phyloP scores from a whole-genome alignment of 2,888 invertebrate species.

The Apamea epomidion region DNA sequence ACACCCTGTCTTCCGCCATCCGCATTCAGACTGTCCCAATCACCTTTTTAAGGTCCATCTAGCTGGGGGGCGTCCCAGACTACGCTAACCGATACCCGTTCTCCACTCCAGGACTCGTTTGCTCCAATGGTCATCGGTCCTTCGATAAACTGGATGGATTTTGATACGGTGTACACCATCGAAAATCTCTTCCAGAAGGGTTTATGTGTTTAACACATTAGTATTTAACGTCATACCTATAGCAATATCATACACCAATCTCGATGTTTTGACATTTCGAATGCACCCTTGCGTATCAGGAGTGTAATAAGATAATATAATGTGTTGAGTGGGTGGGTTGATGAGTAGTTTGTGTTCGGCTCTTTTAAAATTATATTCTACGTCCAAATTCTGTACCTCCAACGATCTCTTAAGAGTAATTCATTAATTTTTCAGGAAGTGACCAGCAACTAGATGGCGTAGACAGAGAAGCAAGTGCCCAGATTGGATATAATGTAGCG shows the following conservation, averaged over 20 bases:
- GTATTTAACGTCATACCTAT: background rate
- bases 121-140: background rate
- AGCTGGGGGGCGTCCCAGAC: background rate
- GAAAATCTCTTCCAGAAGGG: background rate
- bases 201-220: background rate
- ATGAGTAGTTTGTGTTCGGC: background rate
- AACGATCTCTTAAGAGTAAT: background rate
- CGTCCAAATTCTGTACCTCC: background rate
- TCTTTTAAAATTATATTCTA: background rate
- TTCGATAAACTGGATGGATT: background rate
- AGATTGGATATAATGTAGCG: conserved; percentile 78
- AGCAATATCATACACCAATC: background rate
- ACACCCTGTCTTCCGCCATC: background rate
- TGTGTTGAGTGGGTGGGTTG: background rate
- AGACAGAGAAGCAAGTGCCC: conserved; percentile 57
- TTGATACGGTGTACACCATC: background rate
- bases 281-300: background rate
- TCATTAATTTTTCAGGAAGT: conserved; percentile 52
- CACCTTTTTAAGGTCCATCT: background rate
- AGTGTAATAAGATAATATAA: background rate
- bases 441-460: conserved; percentile 62
- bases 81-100: background rate
- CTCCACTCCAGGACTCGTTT: background rate
- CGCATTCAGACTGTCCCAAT: background rate
- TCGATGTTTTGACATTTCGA: background rate